A percentile compares a stretch with the other conserved stretches of the same genome.
These are phyloP conservation scores for Batillaria attramentaria DNA, from an alignment of 1,140 invertebrate genomes.

Conservation along the genomic window DNA sequence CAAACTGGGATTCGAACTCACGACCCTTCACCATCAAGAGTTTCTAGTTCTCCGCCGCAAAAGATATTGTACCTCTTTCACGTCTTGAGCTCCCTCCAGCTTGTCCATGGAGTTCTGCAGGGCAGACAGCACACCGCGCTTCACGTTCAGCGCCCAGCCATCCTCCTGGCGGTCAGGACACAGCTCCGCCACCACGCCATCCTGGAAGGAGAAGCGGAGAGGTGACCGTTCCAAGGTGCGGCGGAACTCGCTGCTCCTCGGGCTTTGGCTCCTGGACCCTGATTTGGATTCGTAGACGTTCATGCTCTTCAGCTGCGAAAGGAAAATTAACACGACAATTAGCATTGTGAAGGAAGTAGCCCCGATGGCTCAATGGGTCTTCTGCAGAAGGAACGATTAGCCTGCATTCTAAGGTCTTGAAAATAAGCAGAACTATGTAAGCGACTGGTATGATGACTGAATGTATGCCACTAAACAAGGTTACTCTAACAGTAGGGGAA, in stretches of 20 bases:
- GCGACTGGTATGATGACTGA: no score
- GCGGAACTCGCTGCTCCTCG: constrained; percentile 34
- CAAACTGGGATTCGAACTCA: no score
- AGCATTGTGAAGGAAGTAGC: no score
- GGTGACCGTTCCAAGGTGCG: constrained; percentile 63
- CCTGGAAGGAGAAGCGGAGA: constrained; percentile 75
- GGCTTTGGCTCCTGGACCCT: constrained; percentile 21
- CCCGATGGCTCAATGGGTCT: no score
- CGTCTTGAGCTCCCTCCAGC: constrained; percentile 81
- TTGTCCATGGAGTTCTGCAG: constrained; percentile 90
- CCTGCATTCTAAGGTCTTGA: no score
- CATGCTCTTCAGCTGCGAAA: constrained; percentile 38
- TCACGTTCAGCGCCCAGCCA: constrained; percentile 88
- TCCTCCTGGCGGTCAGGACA: constrained; percentile 76
- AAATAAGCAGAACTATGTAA: no score
- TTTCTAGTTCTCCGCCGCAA: no score
- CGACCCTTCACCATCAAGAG: no score
- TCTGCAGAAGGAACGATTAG: no score
- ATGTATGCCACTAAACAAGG: no score
- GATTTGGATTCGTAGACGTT: constrained; percentile 41
- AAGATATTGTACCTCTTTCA: constrained; percentile 52
- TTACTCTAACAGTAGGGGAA: no score
- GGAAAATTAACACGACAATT: no score
- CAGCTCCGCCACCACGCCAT: constrained; percentile 72
- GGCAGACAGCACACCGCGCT: constrained; percentile 86